Conservation (phyloP, 2,888 invertebrate genomes). For the Mimumesa dahlbomi region DNA sequence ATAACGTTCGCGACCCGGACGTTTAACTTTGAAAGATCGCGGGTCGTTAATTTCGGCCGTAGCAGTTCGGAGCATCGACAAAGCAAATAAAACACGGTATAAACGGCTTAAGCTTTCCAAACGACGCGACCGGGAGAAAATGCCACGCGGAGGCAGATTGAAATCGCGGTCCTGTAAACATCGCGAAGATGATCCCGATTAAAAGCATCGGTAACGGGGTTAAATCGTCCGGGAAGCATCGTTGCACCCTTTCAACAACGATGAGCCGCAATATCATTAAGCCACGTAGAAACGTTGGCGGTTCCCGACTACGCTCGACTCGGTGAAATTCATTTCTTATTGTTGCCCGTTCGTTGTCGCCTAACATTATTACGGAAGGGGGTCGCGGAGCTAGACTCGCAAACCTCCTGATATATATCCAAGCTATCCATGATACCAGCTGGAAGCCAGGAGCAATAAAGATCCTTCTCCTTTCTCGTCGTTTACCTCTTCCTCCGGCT, state of each 20-base stretch:
- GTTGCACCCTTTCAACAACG: no score
- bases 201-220: no score
- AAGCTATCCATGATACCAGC: constrained; percentile 33
- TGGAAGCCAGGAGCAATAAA: constrained; percentile 49
- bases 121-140: no score
- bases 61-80: not conserved
- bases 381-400: constrained; percentile 32
- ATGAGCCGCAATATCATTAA: not conserved
- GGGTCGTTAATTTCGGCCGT: not conserved
- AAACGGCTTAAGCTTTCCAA: no score
- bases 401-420: constrained; percentile 32
- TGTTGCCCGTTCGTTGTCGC: constrained; percentile 20
- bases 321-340: constrained; percentile 40
- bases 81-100: not conserved
- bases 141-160: no score
- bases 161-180: no score
- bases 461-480: constrained; percentile 25
- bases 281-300: not conserved
- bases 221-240: no score
- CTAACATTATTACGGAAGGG: constrained; percentile 43
- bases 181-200: no score
- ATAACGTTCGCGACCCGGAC: no score
- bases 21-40: no score
- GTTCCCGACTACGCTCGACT: no score
- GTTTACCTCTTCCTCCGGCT: constrained; percentile 10